Evolutionary conservation across 1,140 invertebrate species (phyloP), one percentile per base, ranked within the genome.

Genomic region (Achroia grisella): DNA sequence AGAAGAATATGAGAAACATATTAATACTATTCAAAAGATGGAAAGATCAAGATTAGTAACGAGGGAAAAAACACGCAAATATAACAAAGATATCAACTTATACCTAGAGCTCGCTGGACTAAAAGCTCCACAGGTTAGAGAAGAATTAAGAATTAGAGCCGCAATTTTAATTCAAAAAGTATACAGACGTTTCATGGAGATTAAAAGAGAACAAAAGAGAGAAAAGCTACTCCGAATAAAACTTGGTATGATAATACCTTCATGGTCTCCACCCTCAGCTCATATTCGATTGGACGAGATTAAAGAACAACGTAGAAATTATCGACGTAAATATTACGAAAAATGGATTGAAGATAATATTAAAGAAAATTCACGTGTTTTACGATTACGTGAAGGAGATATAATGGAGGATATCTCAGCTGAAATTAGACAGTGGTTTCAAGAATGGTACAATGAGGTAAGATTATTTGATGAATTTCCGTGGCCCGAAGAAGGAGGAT

Each of bases 391-490:
- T 40, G 86, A 86, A 39, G 88, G 89, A 1, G 85, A 87, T 43
- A 71, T 92, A 31, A 88, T 91, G 78, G 91, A 93, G 57, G 91
- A 93, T 59, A 91, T 92, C 48, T 87, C 88, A 1, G 89, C 89
- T 42, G 91, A 93, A 72, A 90, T 93, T 49, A 88, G 89, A 39
- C 87, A 87, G 37, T 93, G 91, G 91, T 90, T 92, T 52, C 48
- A 70, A 6, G 60, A 88, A 44, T 93, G 91, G 89, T 87, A 81
- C 52, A 60, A 63, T 31, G 39, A 55, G 39, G 60, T 77, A 14
- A 52, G 62, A 13, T 23, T 65, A 8, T 85, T 83, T 60, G 81
- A 85, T 52, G 81, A 85, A 58, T 85, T 62, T 60, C 80, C 77
- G 30, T 85, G 58, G 53, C 62, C 79, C 12, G 71, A 75, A 28